A percentile compares a stretch with the other conserved stretches of the same genome.
Evolutionary conservation across 2,888 invertebrate species (phyloP).

Genomic region (Phyllotreta striolata): DNA sequence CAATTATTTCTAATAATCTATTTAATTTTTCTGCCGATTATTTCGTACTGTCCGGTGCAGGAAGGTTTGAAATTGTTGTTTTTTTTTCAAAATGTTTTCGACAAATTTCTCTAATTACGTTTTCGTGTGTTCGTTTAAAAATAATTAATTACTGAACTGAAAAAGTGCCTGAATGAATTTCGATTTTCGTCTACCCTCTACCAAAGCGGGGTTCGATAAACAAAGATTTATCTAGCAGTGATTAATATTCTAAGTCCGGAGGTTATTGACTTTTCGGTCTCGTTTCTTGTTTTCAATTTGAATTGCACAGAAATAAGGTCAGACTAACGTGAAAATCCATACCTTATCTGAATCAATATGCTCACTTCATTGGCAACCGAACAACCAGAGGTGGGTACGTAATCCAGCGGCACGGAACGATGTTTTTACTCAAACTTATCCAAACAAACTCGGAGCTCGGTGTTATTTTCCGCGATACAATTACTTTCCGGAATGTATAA

Average conservation of each 20-base stretch:
- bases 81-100: too few relatives aligned
- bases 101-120: too few relatives aligned
- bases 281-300: conserved; percentile 44
- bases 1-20: too few relatives aligned
- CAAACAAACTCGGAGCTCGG: neutral
- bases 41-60: too few relatives aligned
- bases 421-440: too few relatives aligned
- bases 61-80: too few relatives aligned
- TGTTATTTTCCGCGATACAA: too few relatives aligned
- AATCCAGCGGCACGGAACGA: neutral
- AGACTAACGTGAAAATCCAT: conserved; percentile 31
- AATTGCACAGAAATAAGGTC: conserved; percentile 35
- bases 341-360: conserved; percentile 32
- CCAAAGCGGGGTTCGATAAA: conserved; percentile 17
- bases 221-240: conserved; percentile 25
- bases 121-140: too few relatives aligned
- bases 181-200: neutral
- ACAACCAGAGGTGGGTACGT: conserved; percentile 17
- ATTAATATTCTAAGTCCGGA: conserved; percentile 30
- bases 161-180: too few relatives aligned
- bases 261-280: conserved; percentile 47
- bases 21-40: too few relatives aligned
- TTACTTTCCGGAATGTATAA: too few relatives aligned
- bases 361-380: conserved; percentile 23
- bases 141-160: too few relatives aligned